These are phyloP conservation scores for Anser cygnoides DNA, from an alignment of 2,113 vertebrate species.

Conservation along the genomic window DNA sequence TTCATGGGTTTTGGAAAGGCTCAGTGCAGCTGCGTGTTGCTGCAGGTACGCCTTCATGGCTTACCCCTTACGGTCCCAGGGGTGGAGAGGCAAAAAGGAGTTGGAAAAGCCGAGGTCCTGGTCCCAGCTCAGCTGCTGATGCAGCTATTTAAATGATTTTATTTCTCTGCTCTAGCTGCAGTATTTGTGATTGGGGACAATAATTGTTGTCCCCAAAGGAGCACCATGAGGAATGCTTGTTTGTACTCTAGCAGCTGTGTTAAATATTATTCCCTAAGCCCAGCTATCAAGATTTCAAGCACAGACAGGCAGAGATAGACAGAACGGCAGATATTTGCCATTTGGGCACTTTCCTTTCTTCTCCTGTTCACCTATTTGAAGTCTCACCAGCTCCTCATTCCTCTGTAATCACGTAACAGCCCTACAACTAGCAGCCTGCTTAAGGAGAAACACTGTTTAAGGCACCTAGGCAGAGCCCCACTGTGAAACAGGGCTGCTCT, in stretches of 20 bases:
- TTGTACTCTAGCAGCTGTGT: background rate
- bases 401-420: background rate
- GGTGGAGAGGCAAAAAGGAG: background rate
- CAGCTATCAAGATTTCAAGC: constrained; percentile 24
- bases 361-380: constrained; percentile 14
- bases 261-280: background rate
- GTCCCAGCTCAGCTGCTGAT: background rate
- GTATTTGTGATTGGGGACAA: background rate
- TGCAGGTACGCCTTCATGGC: background rate
- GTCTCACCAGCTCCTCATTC: constrained; percentile 14
- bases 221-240: background rate
- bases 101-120: background rate
- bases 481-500: background rate
- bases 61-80: background rate
- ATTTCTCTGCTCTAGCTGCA: background rate
- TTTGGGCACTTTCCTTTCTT: constrained; percentile 28
- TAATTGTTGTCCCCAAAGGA: background rate
- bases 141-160: background rate
- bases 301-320: constrained; percentile 11
- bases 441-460: background rate
- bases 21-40: background rate
- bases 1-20: background rate
- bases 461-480: background rate
- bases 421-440: background rate
- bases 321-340: constrained; percentile 29